phyloP scores from a whole-genome alignment of 2,888 invertebrate species.

The Arenicola marina region DNA sequence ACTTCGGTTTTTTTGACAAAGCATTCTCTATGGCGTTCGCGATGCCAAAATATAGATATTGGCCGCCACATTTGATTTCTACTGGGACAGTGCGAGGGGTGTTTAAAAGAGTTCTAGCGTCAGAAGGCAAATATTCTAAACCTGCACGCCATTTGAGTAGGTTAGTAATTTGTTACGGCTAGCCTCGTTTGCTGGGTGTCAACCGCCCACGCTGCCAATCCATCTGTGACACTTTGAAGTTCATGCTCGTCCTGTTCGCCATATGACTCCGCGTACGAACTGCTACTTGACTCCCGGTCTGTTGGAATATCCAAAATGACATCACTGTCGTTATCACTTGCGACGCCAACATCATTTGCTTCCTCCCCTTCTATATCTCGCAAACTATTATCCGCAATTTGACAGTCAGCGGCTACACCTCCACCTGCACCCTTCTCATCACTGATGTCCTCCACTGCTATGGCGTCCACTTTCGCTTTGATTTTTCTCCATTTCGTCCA shows the following conservation, averaged over 20 bases:
- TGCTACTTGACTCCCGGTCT: too few species aligned
- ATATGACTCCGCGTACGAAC: not conserved
- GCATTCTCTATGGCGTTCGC: not conserved
- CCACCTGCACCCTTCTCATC: not conserved
- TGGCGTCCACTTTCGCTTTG: not conserved
- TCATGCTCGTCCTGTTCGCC: not conserved
- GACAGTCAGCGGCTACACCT: too few species aligned
- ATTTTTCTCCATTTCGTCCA: not conserved
- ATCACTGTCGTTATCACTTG: too few species aligned
- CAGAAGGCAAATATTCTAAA: slow-evolving; percentile 9
- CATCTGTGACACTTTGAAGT: not conserved
- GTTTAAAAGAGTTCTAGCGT: slow-evolving; percentile 4
- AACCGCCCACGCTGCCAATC: too few species aligned
- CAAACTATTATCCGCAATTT: too few species aligned
- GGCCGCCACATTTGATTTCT: slow-evolving; percentile 8
- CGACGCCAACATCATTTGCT: too few species aligned
- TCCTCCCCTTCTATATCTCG: too few species aligned
- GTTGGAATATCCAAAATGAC: too few species aligned
- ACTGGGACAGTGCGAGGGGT: not conserved
- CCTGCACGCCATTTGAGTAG: too few species aligned
- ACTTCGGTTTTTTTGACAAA: not conserved
- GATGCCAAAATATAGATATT: slow-evolving; percentile 14
- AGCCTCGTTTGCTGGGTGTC: not conserved
- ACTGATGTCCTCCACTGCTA: not conserved
- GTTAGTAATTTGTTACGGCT: not conserved